These are phyloP conservation scores for Uromys caudimaculatus DNA, from an alignment of 2,797 vertebrate genomes.

Conservation along the genomic window DNA sequence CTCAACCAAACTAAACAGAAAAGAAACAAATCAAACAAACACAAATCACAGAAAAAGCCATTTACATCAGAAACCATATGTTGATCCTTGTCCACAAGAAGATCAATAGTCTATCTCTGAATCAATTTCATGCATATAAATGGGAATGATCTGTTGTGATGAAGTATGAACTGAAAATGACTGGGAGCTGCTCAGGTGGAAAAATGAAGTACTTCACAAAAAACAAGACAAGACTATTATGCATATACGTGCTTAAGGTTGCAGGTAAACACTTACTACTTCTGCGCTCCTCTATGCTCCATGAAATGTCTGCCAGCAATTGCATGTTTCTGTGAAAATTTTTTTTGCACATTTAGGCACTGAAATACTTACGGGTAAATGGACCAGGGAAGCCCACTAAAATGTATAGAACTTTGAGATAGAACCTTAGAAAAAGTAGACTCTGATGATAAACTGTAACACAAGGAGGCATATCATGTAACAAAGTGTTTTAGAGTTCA, in stretches of 20 bases:
- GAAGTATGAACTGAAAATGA: background rate
- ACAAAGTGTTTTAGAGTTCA: background rate
- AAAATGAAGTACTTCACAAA: background rate
- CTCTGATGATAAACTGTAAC: background rate
- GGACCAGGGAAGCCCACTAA: background rate
- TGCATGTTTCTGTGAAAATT: background rate
- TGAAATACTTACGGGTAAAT: background rate
- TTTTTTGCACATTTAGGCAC: background rate
- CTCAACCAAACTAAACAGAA: background rate
- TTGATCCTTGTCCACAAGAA: background rate
- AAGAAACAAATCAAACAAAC: background rate
- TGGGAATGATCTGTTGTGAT: background rate
- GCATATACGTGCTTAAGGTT: background rate
- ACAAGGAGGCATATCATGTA: background rate
- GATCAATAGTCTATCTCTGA: background rate
- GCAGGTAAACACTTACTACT: background rate
- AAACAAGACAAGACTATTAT: background rate
- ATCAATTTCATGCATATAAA: conserved; percentile 6
- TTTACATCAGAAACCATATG: background rate
- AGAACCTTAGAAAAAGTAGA: background rate
- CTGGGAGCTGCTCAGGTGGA: background rate
- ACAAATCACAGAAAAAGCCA: background rate
- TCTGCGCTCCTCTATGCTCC: background rate
- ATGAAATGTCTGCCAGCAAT: background rate
- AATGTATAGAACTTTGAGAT: background rate